These are phyloP conservation scores for Thymelicus sylvestris DNA, from an alignment of 2,888 invertebrate species.

Conservation along the genomic window DNA sequence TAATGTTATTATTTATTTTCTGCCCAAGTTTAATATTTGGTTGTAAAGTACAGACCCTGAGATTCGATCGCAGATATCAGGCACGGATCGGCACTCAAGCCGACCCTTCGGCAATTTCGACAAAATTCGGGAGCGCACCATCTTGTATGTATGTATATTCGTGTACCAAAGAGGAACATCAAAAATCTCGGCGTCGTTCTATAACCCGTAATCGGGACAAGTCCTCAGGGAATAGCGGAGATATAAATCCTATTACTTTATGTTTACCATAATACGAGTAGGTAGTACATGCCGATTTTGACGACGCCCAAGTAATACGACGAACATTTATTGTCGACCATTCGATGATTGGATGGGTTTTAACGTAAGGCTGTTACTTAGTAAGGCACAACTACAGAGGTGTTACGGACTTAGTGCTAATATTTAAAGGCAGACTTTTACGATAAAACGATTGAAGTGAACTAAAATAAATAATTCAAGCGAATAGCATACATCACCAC, in stretches of 20 bases:
- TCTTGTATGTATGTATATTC: constrained; percentile 26
- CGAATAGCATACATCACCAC: no score
- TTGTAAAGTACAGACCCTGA: constrained; percentile 44
- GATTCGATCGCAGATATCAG: constrained; percentile 51
- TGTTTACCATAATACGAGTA: constrained; percentile 16
- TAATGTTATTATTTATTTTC: constrained; percentile 24
- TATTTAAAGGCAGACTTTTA: no score
- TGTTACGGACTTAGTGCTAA: not conserved
- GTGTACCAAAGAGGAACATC: constrained; percentile 45
- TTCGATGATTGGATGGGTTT: constrained; percentile 3
- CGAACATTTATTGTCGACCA: not conserved
- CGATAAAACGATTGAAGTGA: no score
- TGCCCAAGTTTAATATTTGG: constrained; percentile 14
- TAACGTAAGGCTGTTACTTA: not conserved
- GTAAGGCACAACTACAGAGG: not conserved
- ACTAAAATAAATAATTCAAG: no score
- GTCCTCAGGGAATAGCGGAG: constrained; percentile 23
- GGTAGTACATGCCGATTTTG: constrained; percentile 12
- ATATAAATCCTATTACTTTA: constrained; percentile 29
- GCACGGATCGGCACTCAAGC: constrained; percentile 50
- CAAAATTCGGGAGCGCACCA: constrained; percentile 42
- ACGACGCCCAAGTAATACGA: constrained; percentile 7
- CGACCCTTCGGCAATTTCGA: constrained; percentile 51
- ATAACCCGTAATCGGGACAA: constrained; percentile 43
- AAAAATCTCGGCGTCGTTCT: constrained; percentile 43